Conservation (phyloP, 1,140 invertebrate species). For the Drosophila paulistorum region DNA sequence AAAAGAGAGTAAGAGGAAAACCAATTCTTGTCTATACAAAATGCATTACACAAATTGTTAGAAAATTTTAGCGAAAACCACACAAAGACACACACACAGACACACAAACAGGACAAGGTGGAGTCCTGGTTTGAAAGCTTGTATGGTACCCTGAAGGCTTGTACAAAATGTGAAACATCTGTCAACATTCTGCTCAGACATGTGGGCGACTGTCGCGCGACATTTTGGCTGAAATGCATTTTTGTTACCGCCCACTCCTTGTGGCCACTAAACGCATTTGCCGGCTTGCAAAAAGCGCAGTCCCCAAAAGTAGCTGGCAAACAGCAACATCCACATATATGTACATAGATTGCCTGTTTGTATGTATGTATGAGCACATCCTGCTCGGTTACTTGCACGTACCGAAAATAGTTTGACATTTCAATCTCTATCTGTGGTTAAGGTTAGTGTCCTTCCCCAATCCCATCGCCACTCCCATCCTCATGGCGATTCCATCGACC, state of each 20-base stretch:
- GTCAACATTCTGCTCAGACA: constrained; percentile 45
- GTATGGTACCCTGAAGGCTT: constrained; percentile 6
- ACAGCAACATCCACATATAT: background rate
- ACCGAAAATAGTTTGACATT: constrained; percentile 54
- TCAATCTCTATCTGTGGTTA: constrained; percentile 43
- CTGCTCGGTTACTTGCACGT: constrained; percentile 1
- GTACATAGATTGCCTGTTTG: background rate
- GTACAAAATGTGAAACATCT: constrained; percentile 51
- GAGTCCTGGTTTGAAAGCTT: background rate
- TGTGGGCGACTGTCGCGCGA: constrained; percentile 42
- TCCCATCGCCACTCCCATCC: background rate
- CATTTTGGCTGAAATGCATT: constrained; percentile 42
- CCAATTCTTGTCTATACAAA: constrained; percentile 31
- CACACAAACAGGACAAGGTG: background rate
- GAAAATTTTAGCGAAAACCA: constrained; percentile 39
- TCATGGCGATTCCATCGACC: background rate
- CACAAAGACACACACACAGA: constrained; percentile 21
- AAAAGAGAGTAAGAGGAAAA: constrained; percentile 1
- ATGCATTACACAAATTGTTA: constrained; percentile 61
- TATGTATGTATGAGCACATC: constrained; percentile 18
- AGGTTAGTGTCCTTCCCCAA: background rate
- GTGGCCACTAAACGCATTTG: constrained; percentile 14
- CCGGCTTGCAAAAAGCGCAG: constrained; percentile 10
- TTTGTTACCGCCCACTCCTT: background rate
- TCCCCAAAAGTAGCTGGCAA: constrained; percentile 8